Percentiles rank a stretch among this genome's conserved stretches.
Conservation (phyloP, 2,797 vertebrate species). For the Melanogrammus aeglefinus region DNA sequence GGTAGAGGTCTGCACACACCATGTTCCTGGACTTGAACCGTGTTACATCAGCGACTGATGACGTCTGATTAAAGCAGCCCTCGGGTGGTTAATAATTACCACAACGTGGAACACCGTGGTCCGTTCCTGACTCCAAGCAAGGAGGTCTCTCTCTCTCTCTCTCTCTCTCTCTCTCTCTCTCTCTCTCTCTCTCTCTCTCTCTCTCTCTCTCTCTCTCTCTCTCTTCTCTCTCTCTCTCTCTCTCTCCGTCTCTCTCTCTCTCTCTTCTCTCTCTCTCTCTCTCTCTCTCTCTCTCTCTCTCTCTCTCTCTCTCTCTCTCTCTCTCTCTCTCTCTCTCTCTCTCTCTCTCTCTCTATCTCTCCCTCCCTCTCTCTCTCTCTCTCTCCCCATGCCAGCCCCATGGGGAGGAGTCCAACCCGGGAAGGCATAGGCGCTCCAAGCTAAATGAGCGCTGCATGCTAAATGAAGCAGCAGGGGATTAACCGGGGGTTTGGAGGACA, state of each 20-base stretch:
- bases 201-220: constrained; percentile 26
- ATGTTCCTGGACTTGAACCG: constrained; percentile 47
- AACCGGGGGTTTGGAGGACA: not conserved
- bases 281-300: constrained; percentile 42
- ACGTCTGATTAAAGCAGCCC: constrained; percentile 66
- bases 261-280: constrained; percentile 39
- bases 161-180: constrained; percentile 37
- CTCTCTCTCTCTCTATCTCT: constrained; percentile 37
- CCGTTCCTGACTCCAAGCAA: constrained; percentile 46
- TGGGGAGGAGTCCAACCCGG: not conserved
- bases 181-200: not conserved
- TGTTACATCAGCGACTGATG: constrained; percentile 63
- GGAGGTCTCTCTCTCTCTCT: constrained; percentile 50
- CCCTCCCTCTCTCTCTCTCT: constrained; percentile 37
- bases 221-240: not conserved
- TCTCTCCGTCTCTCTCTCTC: constrained; percentile 10
- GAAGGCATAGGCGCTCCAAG: not conserved
- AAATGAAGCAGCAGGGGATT: not conserved
- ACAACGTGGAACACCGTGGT: constrained; percentile 29
- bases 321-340: constrained; percentile 37
- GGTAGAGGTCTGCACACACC: constrained; percentile 20
- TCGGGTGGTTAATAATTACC: constrained; percentile 69
- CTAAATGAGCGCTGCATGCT: not conserved
- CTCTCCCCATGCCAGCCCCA: constrained; percentile 19
- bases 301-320: constrained; percentile 40